These are phyloP conservation scores for Syngnathus typhle DNA, from an alignment of 2,113 vertebrate genomes.

Conservation along the genomic window DNA sequence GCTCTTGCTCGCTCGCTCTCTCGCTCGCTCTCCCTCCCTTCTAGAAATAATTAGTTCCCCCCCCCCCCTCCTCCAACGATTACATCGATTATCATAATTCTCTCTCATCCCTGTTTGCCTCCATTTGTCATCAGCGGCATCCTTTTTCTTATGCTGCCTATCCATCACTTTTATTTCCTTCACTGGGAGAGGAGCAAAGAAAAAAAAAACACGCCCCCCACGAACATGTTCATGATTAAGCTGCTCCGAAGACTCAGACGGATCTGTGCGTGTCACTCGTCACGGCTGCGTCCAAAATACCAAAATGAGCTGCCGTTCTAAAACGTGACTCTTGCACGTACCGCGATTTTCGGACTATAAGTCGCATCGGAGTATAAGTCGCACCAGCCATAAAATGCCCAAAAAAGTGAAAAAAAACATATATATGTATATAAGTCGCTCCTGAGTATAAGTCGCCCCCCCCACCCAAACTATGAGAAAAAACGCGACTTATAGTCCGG, in stretches of 20 bases:
- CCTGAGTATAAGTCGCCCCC: too few relatives aligned
- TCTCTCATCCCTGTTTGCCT: conserved; percentile 36
- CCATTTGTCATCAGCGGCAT: conserved; percentile 31
- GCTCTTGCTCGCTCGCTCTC: conserved; percentile 20
- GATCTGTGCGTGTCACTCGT: conserved; percentile 13
- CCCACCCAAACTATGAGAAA: too few relatives aligned
- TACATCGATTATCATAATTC: conserved; percentile 41
- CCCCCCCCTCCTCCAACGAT: conserved; percentile 28
- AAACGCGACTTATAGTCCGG: too few relatives aligned
- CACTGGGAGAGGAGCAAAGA: neutral
- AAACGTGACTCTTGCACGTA: neutral
- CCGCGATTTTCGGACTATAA: too few relatives aligned
- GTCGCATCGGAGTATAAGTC: too few relatives aligned
- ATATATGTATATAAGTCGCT: too few relatives aligned
- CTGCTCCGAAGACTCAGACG: neutral
- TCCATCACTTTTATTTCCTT: conserved; percentile 15
- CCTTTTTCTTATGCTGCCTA: conserved; percentile 11
- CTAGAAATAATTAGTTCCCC: conserved; percentile 50
- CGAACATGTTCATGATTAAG: conserved; percentile 1
- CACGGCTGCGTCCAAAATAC: neutral
- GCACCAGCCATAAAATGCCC: too few relatives aligned
- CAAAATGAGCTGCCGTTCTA: neutral
- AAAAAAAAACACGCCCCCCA: neutral
- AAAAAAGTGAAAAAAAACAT: too few relatives aligned
- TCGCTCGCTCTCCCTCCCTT: conserved; percentile 7